Evolutionary conservation across 2,797 vertebrate genomes (phyloP), one percentile per base, ranked within the genome.

Genomic region (Pantherophis vulpinus): DNA sequence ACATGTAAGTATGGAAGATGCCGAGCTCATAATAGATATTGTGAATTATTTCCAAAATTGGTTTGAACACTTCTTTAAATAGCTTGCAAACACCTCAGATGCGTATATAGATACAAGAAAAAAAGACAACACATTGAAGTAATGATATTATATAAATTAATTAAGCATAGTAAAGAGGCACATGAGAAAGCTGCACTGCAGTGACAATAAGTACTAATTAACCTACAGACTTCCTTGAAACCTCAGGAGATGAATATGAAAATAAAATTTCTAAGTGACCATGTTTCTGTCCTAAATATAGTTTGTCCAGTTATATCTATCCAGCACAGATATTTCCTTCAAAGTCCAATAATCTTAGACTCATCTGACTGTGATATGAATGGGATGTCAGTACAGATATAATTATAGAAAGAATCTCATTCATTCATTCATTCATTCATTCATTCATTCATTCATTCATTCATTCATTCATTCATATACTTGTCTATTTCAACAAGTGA

Each of bases 301-400:
- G 42, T 83, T 47, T 25, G 20, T 83, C 37, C 74, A 83, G 58
- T 79, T 58, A 11, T 79, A 54, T 27, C 23, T 42, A 56, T 42
- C 32, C 23, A 55, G 10, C 23, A 58, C 29, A 74, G 74, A 10
- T 83, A 18, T 79, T 79, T 37, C 56, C n/a, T 91, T 55, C 54
- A 56, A 27, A 55, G 5, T 86, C 12, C 23, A 79, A 5, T 79
- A 14, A 83, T 7, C 32, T 59, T 91, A 79, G 56, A 79, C 42
- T 91, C 13, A 32, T 9, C 74, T 47, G 59, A 86, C 47, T 18
- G 37, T 91, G 37, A 29, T 83, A 18, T 95, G 37, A 83, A 79
- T 2, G 20, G 93, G 94, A 87, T 87, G 27, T 55, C 54, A 87
- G 14, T 14, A 83, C 2, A 89, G 92, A 91, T 95, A 95, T 95